Percentiles rank a stretch among this genome's conserved stretches.
Conservation (phyloP, 2,797 vertebrate species). For the Aphelocoma californica region DNA sequence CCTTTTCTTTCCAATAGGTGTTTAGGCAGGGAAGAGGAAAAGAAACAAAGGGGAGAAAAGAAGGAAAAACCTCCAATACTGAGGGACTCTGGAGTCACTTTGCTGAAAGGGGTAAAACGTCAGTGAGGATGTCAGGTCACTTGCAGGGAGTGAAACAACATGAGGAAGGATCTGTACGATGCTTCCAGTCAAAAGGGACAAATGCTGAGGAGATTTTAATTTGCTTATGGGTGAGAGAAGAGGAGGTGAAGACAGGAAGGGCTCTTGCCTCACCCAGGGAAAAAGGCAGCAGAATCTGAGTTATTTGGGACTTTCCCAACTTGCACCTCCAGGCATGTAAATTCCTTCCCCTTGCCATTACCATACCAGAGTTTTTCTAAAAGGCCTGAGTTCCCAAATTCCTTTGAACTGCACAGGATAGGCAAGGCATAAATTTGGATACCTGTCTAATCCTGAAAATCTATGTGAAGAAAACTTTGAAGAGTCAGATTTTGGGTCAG, state of each 20-base stretch:
- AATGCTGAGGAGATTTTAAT: neutral
- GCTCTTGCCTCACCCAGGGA: neutral
- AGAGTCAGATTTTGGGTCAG: neutral
- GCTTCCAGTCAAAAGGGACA: neutral
- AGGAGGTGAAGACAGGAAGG: neutral
- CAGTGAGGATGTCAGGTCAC: neutral
- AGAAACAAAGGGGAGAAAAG: neutral
- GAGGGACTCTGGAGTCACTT: neutral
- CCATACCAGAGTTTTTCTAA: neutral
- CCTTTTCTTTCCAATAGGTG: neutral
- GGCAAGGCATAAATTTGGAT: neutral
- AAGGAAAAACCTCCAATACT: accelerated
- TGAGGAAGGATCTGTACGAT: neutral
- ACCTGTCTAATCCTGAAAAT: neutral
- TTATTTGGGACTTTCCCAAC: neutral
- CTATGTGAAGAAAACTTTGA: neutral
- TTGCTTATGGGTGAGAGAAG: neutral
- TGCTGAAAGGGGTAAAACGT: neutral
- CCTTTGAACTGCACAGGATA: neutral
- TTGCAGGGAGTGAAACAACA: neutral
- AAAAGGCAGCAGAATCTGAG: neutral
- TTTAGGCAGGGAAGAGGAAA: neutral
- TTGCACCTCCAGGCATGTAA: neutral
- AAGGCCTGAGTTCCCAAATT: neutral
- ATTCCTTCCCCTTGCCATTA: neutral